Conservation (phyloP, 2,888 invertebrate species). For the Tanytarsus gracilentus region DNA sequence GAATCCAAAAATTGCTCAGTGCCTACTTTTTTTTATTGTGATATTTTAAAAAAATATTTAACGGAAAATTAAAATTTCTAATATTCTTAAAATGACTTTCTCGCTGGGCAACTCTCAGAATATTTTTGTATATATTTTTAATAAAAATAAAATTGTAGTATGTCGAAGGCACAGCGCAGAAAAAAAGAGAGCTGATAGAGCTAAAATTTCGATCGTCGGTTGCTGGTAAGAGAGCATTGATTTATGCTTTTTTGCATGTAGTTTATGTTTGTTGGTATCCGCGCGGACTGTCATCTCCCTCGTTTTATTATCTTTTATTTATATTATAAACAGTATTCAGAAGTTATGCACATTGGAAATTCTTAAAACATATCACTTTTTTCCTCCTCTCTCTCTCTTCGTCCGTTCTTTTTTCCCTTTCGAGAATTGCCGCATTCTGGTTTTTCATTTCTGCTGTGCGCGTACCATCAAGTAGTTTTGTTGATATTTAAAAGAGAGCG, state of each 20-base stretch:
- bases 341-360: conserved; percentile 29
- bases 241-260: conserved; percentile 29
- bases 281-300: conserved; percentile 29
- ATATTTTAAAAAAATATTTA: too few species aligned
- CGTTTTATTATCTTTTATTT: conserved; percentile 28
- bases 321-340: conserved; percentile 27
- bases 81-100: not conserved
- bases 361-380: conserved; percentile 27
- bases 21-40: too few species aligned
- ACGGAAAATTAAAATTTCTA: too few species aligned
- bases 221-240: conserved; percentile 17
- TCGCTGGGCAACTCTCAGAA: not conserved
- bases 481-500: too few species aligned
- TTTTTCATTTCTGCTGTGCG: not conserved
- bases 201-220: conserved; percentile 19
- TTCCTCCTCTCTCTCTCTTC: not conserved
- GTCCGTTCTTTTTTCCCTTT: not conserved
- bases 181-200: not conserved
- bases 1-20: too few species aligned
- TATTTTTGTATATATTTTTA: conserved; percentile 5
- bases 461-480: too few species aligned
- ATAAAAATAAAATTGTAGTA: not conserved
- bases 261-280: conserved; percentile 26
- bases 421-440: not conserved
- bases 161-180: not conserved